phyloP scores from a whole-genome alignment of 64 coral and sea anemone genomes.

The Dendronephthya gigantea region DNA sequence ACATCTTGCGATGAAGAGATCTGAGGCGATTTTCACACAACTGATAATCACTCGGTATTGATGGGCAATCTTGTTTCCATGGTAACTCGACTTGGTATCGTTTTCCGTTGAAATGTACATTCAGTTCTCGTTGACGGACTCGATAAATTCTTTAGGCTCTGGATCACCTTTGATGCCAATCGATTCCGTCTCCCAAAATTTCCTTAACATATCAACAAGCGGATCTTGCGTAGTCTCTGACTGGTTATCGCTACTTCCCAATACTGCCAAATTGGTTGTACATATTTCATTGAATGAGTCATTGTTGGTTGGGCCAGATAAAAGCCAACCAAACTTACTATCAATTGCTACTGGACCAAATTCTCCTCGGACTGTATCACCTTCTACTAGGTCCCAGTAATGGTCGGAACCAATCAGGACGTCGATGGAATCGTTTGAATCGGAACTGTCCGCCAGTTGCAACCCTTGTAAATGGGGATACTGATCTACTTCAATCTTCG shows the following conservation, averaged over 20 bases:
- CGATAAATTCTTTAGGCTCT: background rate
- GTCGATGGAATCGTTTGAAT: background rate
- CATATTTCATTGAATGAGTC: background rate
- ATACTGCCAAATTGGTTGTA: background rate
- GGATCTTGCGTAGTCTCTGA: background rate
- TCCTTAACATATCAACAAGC: slow-evolving; percentile 4
- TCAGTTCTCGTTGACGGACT: background rate
- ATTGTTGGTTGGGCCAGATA: background rate
- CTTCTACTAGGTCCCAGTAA: background rate
- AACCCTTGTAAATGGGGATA: background rate
- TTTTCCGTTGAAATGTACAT: slow-evolving; percentile 16
- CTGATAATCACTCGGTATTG: slow-evolving; percentile 10
- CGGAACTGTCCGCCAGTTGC: background rate
- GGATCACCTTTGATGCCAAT: slow-evolving; percentile 25
- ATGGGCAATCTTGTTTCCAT: slow-evolving; percentile 21
- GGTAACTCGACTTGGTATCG: slow-evolving; percentile 4
- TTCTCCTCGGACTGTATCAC: background rate
- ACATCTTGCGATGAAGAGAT: slow-evolving; percentile 25
- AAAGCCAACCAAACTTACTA: background rate
- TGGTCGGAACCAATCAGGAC: background rate
- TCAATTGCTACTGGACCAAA: background rate
- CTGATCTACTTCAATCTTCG: background rate
- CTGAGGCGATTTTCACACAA: slow-evolving; percentile 15
- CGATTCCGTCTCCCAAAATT: slow-evolving; percentile 29
- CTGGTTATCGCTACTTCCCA: background rate